Evolutionary conservation across 2,888 invertebrate genomes (phyloP), one percentile per base, ranked within the genome.

Genomic region (Acanthococcus lagerstroemiae): DNA sequence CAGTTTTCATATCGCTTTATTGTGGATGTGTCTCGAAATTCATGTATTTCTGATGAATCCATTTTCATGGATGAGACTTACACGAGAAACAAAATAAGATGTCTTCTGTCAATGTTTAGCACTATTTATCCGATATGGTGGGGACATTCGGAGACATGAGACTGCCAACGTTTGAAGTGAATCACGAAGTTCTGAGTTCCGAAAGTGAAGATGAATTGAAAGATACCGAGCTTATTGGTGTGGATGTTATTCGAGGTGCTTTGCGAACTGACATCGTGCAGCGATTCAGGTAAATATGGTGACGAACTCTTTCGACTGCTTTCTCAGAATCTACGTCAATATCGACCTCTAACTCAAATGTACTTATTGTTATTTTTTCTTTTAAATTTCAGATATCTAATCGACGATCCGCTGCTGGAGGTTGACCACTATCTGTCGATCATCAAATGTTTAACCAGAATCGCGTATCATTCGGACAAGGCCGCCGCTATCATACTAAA

Each of bases 151-250:
- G 66, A 6, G 66, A 66, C 25, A 25, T 66, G 17, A 52, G 55
- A 50, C 45, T 68, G 52, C 69, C 69, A 17, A 37, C 56, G 6
- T 57, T 68, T 45, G 61, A 67, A 15, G 30, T 56, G 5, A 76
- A 92, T 45, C 84, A 86, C 71, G 84, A 90, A n/a, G 83, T 88
- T 15, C 78, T 91, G 17, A 84, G 83, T 75, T 87, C 87, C 0
- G 78, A 95, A 54, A 70, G 70, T 9, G 81, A 82, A 70, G 81
- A 82, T 63, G 87, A 87, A 67, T 80, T 91, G 70, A 90, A 90
- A 73, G 95, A 95, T 77, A 87, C 87, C 73, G 89, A 94, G 75
- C 77, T 95, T 63, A 85, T 88, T 7, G 90, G 91, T 78, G 81
- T 85, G 27, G 92, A 95, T 79, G 78, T 94, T 4, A 80, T 92